Evolutionary conservation across 1,140 invertebrate genomes (phyloP).

Genomic region (Dreissena polymorpha): DNA sequence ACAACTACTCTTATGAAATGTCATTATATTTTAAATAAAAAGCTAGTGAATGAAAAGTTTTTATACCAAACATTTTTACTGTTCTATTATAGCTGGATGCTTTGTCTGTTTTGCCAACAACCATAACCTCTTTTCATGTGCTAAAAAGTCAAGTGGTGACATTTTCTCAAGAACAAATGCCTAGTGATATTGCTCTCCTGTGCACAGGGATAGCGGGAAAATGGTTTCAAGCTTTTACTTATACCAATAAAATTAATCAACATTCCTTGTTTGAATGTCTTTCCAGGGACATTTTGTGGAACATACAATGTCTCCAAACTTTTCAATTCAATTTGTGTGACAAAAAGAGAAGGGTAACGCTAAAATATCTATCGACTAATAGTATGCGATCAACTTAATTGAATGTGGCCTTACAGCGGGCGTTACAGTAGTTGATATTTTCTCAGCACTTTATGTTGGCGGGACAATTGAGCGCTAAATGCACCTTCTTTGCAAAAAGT

Average conservation of each 20-base stretch:
- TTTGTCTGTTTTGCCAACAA: no score
- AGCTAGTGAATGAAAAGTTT: no score
- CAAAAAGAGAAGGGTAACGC: conserved; percentile 34
- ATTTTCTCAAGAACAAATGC: conserved; percentile 47
- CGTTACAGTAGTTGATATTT: no score
- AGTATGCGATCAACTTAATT: conserved; percentile 43
- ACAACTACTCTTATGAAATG: no score
- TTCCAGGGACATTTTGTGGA: conserved; percentile 49
- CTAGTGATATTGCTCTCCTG: conserved; percentile 35
- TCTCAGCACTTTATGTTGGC: no score
- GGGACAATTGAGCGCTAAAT: no score
- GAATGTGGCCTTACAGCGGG: neutral
- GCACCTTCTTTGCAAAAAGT: conserved; percentile 1
- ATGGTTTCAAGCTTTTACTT: conserved; percentile 49
- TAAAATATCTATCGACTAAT: conserved; percentile 36
- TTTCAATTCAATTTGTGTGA: conserved; percentile 54
- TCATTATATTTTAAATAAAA: no score
- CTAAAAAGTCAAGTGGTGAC: conserved; percentile 25
- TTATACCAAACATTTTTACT: no score
- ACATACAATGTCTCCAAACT: conserved; percentile 47
- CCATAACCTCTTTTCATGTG: no score
- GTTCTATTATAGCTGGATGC: no score
- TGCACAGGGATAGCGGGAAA: conserved; percentile 29
- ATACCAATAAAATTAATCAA: conserved; percentile 51
- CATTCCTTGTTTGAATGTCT: conserved; percentile 45